These are phyloP conservation scores for Recurvirostra avosetta DNA, from an alignment of 2,113 vertebrate genomes.

Conservation along the genomic window DNA sequence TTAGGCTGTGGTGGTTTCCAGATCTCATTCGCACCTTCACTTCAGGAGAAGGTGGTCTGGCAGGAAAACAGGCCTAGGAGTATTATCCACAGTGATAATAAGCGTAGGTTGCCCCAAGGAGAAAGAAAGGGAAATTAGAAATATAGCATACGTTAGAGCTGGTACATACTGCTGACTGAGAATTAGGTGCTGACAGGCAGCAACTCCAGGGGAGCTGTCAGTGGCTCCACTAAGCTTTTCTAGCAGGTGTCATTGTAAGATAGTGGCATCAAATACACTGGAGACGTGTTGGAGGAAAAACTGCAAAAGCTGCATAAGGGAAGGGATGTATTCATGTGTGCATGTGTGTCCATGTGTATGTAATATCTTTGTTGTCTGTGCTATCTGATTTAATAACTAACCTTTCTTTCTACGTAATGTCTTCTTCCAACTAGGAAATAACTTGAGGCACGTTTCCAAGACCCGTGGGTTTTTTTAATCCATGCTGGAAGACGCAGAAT, in stretches of 20 bases:
- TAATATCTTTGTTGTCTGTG: not conserved
- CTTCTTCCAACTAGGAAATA: not conserved
- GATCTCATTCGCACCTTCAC: conserved; percentile 31
- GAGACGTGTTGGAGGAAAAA: not conserved
- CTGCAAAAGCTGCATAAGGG: not conserved
- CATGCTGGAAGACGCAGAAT: not conserved
- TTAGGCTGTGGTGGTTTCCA: not conserved
- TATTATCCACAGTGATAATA: conserved; percentile 30
- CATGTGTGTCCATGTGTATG: not conserved
- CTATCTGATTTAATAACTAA: not conserved
- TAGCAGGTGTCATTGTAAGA: conserved; percentile 11
- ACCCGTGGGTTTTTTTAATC: not conserved
- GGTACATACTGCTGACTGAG: not conserved
- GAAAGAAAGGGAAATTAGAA: conserved; percentile 14
- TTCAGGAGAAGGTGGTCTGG: not conserved
- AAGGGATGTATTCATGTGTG: not conserved
- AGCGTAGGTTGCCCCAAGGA: not conserved
- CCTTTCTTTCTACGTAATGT: not conserved
- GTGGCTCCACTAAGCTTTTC: not conserved
- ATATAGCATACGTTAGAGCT: not conserved
- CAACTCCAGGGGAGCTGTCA: not conserved
- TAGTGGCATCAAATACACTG: not conserved
- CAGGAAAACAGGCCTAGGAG: not conserved
- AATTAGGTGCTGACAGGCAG: not conserved
- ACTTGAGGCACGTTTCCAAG: not conserved